Conservation (phyloP, 1,140 invertebrate genomes). For the Temnothorax nylanderi region DNA sequence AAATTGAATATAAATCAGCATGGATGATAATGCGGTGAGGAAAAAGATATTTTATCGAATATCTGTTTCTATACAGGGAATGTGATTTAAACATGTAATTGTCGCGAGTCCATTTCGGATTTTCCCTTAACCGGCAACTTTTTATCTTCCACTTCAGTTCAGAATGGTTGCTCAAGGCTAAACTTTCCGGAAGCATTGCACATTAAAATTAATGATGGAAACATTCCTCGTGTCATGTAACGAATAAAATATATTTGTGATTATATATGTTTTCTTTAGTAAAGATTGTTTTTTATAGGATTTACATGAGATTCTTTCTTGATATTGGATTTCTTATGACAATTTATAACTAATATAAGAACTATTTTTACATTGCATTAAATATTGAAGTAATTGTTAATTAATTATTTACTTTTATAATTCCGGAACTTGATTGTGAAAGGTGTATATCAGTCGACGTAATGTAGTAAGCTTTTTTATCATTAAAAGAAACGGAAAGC, state of each 20-base stretch:
- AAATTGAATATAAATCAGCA: background rate
- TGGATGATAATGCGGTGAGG: background rate
- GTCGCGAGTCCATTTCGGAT: conserved; percentile 34
- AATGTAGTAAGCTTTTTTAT: conserved; percentile 21
- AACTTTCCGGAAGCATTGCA: background rate
- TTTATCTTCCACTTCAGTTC: conserved; percentile 36
- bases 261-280: background rate
- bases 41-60: background rate
- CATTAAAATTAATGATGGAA: conserved; percentile 40
- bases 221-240: conserved; percentile 8
- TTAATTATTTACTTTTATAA: background rate
- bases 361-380: background rate
- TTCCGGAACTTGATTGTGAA: background rate
- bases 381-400: background rate
- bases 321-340: background rate
- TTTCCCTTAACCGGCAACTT: conserved; percentile 23
- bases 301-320: too few species aligned
- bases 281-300: background rate
- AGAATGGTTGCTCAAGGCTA: conserved; percentile 33
- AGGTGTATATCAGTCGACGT: background rate
- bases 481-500: conserved; percentile 4
- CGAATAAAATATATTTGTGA: background rate
- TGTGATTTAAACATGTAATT: background rate
- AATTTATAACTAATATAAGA: background rate
- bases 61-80: background rate